These are phyloP conservation scores for Globicephala melas DNA, from an alignment of 2,113 vertebrate genomes.

Conservation along the genomic window DNA sequence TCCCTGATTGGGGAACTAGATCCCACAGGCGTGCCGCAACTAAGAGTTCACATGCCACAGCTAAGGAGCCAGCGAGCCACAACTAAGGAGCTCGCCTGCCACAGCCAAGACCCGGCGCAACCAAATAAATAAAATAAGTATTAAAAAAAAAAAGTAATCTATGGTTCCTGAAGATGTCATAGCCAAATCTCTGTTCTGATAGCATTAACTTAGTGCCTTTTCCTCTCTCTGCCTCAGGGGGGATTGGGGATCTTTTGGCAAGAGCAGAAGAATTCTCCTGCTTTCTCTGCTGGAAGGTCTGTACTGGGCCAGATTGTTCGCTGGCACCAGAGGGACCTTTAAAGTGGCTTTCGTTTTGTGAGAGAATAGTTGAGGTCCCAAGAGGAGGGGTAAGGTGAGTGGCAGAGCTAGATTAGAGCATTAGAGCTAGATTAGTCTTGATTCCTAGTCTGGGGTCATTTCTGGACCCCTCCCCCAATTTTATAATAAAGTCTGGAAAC, in stretches of 20 bases:
- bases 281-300: neutral
- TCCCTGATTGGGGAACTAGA: too few species aligned
- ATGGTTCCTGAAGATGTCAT: neutral
- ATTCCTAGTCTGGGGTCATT: neutral
- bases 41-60: too few species aligned
- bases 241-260: neutral
- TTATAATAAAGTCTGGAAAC: neutral
- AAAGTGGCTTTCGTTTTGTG: neutral
- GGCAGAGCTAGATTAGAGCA: neutral
- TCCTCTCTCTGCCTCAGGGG: neutral
- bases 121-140: too few species aligned
- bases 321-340: neutral
- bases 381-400: neutral
- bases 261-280: neutral
- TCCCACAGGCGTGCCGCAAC: too few species aligned
- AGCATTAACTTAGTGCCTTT: neutral
- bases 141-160: neutral
- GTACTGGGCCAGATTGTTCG: neutral
- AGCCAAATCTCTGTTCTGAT: neutral
- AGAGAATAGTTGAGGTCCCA: neutral
- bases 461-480: neutral
- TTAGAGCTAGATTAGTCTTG: neutral
- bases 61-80: too few species aligned
- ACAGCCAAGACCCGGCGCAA: too few species aligned
- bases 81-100: too few species aligned